A percentile compares a stretch with the other conserved stretches of the same genome.
Conservation (phyloP, 1,140 invertebrate species). For the Vanessa tameamea region DNA sequence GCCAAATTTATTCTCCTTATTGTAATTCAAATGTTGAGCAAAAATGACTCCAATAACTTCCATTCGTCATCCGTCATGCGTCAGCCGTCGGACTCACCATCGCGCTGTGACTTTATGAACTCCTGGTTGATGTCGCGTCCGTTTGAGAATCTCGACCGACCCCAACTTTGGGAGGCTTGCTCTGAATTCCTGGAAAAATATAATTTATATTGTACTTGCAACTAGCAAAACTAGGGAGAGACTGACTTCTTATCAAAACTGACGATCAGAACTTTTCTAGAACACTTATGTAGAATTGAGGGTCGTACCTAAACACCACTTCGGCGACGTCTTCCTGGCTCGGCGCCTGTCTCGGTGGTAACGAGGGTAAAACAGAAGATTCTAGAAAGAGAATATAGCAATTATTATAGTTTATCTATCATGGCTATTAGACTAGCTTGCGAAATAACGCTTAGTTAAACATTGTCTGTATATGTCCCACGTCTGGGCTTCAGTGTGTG, state of each 20-base stretch:
- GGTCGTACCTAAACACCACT: conserved; percentile 59
- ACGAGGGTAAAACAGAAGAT: conserved; percentile 64
- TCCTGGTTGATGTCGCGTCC: conserved; percentile 69
- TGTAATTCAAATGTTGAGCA: no score
- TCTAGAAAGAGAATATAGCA: conserved; percentile 44
- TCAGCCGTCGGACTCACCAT: conserved; percentile 45
- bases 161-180: conserved; percentile 54
- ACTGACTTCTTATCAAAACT: no score
- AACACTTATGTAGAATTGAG: neutral
- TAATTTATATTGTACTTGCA: no score
- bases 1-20: neutral
- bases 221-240: no score
- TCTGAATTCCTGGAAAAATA: conserved; percentile 56
- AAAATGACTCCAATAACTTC: neutral
- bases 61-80: no score
- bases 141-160: conserved; percentile 70
- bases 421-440: no score
- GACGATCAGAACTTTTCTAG: neutral
- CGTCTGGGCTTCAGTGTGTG: no score
- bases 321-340: conserved; percentile 54
- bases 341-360: conserved; percentile 62
- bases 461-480: neutral
- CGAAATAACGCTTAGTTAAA: no score
- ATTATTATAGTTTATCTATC: neutral
- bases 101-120: conserved; percentile 69